Base-by-base conservation (phyloP, 2,888 invertebrate species). In the Ophion ventricosus region DNA sequence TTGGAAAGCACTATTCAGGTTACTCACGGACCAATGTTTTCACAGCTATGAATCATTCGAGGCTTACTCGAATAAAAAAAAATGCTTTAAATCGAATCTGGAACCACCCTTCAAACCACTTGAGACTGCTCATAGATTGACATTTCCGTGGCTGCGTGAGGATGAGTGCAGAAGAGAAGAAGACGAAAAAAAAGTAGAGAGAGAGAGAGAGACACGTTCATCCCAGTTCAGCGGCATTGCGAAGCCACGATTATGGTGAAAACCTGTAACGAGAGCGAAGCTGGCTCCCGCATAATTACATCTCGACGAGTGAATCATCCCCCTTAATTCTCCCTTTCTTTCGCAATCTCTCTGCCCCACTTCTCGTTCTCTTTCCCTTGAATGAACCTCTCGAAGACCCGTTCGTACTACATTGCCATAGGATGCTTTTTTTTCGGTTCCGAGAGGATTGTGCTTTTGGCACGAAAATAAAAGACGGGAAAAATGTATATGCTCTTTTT, bases 51-150 rank as follows among this genome's bases (percentile, higher is more conserved):
- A 75, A 29, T 35, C 64, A 23, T 56, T 64, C 26, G 79, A 82
- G 79, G 82, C 75, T 56, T 72, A 72, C 64, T 77, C 84, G 72
- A 85, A 79, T 82, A 80, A 82, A 82, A 82, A 82, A 76, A 70
- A 85, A 72, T 67, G 79, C 67, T 79, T 82, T 85, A 76, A 82
- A 85, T 85, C 79, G 82, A 85, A 74, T 74, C 82, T 66, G 64
- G 56, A 73, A 80, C 73, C 76, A 66, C 73, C 80, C 72, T 83
- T 73, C 59, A 83, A 83, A 70, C 63, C 77, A 84, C 83, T 80
- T 85, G 77, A 67, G 54, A 43, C 76, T 66, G 43, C 61, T 61
- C 26, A 40, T 35, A 20, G 67, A 67, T 66, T 64, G 61, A 73
- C 83, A 81, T 85, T 84, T 86, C 84, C 84, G 73, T 77, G 64